Conservation (phyloP, 2,888 invertebrate species). For the Orthosia cruda region DNA sequence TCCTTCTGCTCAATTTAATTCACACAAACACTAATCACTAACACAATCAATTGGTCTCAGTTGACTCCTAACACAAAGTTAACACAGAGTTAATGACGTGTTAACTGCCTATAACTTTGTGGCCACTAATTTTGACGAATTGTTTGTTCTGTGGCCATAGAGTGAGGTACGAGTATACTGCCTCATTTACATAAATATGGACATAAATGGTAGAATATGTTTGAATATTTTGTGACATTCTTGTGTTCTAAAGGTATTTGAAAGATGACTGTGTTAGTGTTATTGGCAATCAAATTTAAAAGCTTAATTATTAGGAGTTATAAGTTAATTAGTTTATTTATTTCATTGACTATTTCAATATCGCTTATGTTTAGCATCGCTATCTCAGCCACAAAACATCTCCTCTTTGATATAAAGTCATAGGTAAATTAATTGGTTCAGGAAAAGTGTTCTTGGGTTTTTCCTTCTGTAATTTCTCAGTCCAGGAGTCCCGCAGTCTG, state of each 20-base stretch:
- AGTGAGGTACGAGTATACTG: constrained; percentile 30
- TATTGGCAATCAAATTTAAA: neutral
- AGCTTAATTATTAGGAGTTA: neutral
- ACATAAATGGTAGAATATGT: constrained; percentile 38
- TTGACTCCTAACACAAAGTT: constrained; percentile 29
- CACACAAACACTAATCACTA: constrained; percentile 47
- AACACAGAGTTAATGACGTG: constrained; percentile 27
- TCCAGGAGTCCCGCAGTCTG: too few relatives aligned
- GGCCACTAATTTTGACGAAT: constrained; percentile 25
- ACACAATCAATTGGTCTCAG: constrained; percentile 54
- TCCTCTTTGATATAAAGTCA: too few relatives aligned
- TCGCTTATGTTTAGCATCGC: neutral
- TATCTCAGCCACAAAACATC: too few relatives aligned
- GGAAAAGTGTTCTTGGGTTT: too few relatives aligned
- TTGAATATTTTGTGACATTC: constrained; percentile 29
- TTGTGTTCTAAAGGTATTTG: constrained; percentile 9
- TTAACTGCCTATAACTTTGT: constrained; percentile 53
- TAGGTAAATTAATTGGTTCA: too few relatives aligned
- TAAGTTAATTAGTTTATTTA: neutral
- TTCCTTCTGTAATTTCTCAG: too few relatives aligned
- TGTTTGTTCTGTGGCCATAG: constrained; percentile 40
- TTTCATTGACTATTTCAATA: neutral
- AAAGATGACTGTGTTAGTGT: neutral
- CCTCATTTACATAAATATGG: constrained; percentile 43
- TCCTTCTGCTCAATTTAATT: constrained; percentile 7